Conservation (phyloP, 2,888 invertebrate genomes). For the Prosapia bicincta region DNA sequence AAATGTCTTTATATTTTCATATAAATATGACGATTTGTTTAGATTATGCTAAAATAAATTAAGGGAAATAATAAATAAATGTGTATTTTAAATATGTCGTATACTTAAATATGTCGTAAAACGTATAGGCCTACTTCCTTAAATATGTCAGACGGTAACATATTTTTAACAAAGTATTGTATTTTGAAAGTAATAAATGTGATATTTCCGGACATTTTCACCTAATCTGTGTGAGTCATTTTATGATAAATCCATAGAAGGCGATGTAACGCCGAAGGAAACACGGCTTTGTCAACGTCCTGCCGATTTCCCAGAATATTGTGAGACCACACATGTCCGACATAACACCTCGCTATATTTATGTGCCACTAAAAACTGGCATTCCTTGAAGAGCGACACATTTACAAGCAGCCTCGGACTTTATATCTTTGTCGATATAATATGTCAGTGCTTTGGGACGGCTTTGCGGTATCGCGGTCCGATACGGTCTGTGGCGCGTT, state of each 20-base stretch:
- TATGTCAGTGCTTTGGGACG: not conserved
- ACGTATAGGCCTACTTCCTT: no score
- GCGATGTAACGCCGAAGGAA: not conserved
- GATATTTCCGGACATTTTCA: no score
- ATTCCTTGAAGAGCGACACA: not conserved
- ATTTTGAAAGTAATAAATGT: no score
- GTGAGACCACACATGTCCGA: not conserved
- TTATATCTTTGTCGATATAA: not conserved
- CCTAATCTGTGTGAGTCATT: not conserved
- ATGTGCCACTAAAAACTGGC: not conserved
- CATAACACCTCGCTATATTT: not conserved
- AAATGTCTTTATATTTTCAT: no score
- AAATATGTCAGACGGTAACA: no score
- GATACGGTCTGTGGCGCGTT: no score
- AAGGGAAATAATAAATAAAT: no score
- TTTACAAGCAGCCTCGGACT: not conserved
- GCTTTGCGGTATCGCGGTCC: not conserved
- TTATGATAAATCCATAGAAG: not conserved
- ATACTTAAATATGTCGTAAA: no score
- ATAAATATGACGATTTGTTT: no score
- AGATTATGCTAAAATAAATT: no score
- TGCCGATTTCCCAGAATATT: not conserved
- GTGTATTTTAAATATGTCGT: no score
- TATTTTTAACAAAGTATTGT: no score
- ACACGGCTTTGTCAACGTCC: not conserved